These are phyloP conservation scores for Chloroceryle amazona DNA, from an alignment of 2,797 vertebrate genomes.

Conservation along the genomic window DNA sequence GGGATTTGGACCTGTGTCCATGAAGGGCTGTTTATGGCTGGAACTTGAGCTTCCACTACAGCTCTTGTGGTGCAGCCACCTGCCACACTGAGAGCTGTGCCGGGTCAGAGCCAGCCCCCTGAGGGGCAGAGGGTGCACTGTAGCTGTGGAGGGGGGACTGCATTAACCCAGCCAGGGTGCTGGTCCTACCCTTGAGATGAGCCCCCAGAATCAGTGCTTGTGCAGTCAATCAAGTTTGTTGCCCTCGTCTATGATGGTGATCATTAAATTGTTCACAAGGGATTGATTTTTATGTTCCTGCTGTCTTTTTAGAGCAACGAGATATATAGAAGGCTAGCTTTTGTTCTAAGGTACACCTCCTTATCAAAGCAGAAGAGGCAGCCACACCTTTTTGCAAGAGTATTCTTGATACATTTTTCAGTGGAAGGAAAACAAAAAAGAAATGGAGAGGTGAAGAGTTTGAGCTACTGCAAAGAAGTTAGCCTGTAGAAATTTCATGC, in stretches of 20 bases:
- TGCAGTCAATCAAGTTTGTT: background rate
- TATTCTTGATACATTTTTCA: background rate
- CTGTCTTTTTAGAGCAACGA: background rate
- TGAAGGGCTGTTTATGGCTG: background rate
- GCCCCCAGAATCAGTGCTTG: background rate
- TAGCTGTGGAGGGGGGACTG: background rate
- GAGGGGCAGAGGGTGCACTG: background rate
- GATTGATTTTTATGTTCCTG: background rate
- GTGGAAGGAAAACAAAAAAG: background rate
- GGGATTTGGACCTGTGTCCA: background rate
- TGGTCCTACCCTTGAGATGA: background rate
- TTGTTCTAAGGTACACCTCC: fast-evolving
- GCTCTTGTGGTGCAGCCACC: background rate
- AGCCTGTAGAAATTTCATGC: background rate
- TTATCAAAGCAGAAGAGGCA: background rate
- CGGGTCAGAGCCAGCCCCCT: background rate
- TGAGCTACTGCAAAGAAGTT: background rate
- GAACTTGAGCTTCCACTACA: background rate
- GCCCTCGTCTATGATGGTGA: background rate
- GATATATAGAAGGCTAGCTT: background rate
- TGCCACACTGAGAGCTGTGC: fast-evolving
- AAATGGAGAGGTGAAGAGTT: background rate
- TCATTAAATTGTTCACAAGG: background rate
- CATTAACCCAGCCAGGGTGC: fast-evolving
- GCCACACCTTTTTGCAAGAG: background rate